Base-by-base conservation (phyloP, 2,797 vertebrate species). In the Bovichtus diacanthus region DNA sequence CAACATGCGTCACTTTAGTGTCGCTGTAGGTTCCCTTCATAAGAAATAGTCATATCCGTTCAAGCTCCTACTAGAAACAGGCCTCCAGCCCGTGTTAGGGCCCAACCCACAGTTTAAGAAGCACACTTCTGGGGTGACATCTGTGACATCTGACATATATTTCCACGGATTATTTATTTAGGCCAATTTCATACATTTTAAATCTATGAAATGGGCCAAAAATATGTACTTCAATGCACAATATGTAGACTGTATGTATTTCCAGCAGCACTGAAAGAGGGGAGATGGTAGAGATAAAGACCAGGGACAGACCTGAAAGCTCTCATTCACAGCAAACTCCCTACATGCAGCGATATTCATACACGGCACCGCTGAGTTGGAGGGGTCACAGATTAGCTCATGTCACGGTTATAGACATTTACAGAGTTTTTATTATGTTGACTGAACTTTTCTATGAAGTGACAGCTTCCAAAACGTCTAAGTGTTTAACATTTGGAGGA, bases 271-370 rank as follows among this genome's bases (percentile, higher is more conserved):
- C 73, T 10, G 60, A 59, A 80, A 65, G 85, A 80, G 59, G 31
- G 27, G 74, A 86, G 92, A 93, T 92, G 87, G 78, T 49, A 29
- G 74, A 92, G 93, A 95, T 94, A 94, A 93, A 86, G 78, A 79
- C 29, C 70, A 15, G 44, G 67, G 82, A 71, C 70, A 58, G 70
- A 72, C 66, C 80, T 92, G 84, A 94, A 94, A 92, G 93, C 89
- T 87, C 82, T 92, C 80, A 94, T 93, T 94, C 89, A 94, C 87
- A 79, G 83, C 87, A 76, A 27, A 44, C 65, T 46, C 46, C 62
- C 46, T 27, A 56, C 27, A 49, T 38, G 55, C 60, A 63, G 81
- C 50, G 21, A 65, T 65, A 29, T 56, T 78, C 44, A 68, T 63
- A 76, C 25, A 68, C 16, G 29, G 62, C 44, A 71, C 39, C 36